Conservation (phyloP, 2,797 vertebrate species). For the Urocyon cinereoargenteus region DNA sequence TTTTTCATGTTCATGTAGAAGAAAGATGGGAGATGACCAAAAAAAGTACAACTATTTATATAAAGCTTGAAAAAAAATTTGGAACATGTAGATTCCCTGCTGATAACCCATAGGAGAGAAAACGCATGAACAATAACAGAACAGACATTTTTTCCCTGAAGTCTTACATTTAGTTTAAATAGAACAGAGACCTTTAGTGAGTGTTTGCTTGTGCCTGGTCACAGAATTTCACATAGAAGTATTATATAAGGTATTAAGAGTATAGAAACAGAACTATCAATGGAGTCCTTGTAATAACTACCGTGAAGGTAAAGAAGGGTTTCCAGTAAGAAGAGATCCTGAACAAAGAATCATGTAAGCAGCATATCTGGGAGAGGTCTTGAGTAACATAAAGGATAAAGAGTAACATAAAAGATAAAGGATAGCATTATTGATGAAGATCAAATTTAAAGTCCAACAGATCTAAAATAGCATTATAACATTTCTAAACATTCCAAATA, state of each 20-base stretch:
- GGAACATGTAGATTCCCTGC: background rate
- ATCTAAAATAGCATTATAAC: background rate
- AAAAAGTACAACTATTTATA: background rate
- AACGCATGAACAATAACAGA: background rate
- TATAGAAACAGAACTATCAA: background rate
- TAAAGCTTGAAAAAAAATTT: background rate
- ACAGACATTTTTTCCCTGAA: background rate
- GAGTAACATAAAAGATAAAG: background rate
- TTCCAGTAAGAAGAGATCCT: background rate
- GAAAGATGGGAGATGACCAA: background rate
- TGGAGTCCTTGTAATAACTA: background rate
- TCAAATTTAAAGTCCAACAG: background rate
- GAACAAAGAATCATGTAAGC: background rate
- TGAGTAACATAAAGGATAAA: background rate
- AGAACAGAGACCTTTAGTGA: background rate
- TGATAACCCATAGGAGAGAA: background rate
- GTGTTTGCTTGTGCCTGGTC: background rate
- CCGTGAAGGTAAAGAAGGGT: background rate
- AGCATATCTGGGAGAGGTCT: background rate
- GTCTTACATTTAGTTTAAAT: background rate
- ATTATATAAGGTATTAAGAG: background rate
- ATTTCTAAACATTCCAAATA: background rate
- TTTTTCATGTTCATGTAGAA: background rate
- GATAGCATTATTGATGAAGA: background rate
- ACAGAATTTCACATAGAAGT: background rate